Evolutionary conservation across 1,140 invertebrate species (phyloP).

Genomic region (Polyergus mexicanus): DNA sequence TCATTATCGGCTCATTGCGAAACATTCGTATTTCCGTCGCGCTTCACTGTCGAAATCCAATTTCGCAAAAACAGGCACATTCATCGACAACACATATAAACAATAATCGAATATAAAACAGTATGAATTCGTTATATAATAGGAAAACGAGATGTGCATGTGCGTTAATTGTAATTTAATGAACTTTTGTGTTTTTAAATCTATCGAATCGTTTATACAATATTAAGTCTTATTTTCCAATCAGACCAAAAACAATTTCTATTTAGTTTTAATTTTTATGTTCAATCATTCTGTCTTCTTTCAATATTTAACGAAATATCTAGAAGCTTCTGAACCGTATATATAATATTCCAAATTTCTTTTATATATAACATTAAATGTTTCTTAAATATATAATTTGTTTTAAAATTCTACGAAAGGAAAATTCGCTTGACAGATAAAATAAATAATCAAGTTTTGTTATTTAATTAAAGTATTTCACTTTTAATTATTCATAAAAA

Average conservation of each 20-base stretch:
- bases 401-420: constrained; percentile 1
- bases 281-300: background rate
- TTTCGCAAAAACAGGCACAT: constrained; percentile 47
- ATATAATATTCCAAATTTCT: background rate
- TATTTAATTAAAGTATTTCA: background rate
- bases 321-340: background rate
- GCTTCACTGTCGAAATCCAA: constrained; percentile 44
- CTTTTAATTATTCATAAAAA: constrained; percentile 21
- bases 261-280: background rate
- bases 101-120: constrained; percentile 5
- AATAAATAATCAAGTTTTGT: background rate
- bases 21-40: constrained; percentile 6
- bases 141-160: background rate
- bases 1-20: constrained; percentile 38
- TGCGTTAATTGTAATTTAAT: constrained; percentile 26
- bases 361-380: constrained; percentile 22
- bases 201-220: background rate
- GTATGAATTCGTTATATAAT: background rate
- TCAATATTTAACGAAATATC: background rate
- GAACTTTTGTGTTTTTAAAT: background rate
- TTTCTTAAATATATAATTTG: background rate
- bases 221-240: background rate
- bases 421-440: background rate
- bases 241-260: background rate
- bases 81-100: background rate